A percentile compares a stretch with the other conserved stretches of the same genome.
phyloP scores from a whole-genome alignment of 1,140 invertebrate genomes.

The Bathynomus jamesi region DNA sequence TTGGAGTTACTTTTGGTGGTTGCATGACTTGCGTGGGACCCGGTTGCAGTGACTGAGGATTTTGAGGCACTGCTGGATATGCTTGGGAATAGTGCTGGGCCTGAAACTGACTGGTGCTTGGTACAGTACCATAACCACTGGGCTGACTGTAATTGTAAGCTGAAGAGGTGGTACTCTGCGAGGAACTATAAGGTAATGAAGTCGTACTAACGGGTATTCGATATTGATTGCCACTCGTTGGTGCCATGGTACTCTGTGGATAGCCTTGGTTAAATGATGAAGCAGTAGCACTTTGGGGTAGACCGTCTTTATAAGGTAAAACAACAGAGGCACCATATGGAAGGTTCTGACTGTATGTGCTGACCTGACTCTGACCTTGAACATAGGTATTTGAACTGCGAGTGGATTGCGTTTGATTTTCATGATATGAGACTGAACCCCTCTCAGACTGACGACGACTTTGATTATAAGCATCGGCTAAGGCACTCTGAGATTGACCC shows the following conservation, averaged over 20 bases:
- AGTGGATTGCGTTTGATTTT: too few relatives aligned
- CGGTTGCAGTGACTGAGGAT: slow-evolving; percentile 5
- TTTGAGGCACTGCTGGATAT: slow-evolving; percentile 14
- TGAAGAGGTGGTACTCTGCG: not conserved
- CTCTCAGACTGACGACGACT: too few relatives aligned
- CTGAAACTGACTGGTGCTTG: slow-evolving; percentile 16
- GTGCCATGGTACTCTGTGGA: not conserved
- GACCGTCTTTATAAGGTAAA: too few relatives aligned
- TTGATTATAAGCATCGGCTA: too few relatives aligned
- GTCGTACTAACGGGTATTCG: not conserved
- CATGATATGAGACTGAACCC: too few relatives aligned
- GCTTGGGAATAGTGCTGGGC: slow-evolving; percentile 23
- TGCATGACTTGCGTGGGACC: not conserved
- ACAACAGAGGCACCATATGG: too few relatives aligned
- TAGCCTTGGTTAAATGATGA: not conserved
- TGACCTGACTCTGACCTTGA: too few relatives aligned
- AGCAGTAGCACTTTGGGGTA: not conserved
- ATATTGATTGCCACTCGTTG: not conserved
- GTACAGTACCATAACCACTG: not conserved
- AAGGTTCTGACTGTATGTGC: too few relatives aligned
- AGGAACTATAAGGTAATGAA: not conserved
- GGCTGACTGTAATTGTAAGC: not conserved
- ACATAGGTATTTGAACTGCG: too few relatives aligned
- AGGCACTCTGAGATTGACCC: too few relatives aligned
- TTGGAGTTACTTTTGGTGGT: not conserved